A percentile compares a stretch with the other conserved stretches of the same genome.
phyloP scores from a whole-genome alignment of 2,888 invertebrate species.

The Rutpela maculata region DNA sequence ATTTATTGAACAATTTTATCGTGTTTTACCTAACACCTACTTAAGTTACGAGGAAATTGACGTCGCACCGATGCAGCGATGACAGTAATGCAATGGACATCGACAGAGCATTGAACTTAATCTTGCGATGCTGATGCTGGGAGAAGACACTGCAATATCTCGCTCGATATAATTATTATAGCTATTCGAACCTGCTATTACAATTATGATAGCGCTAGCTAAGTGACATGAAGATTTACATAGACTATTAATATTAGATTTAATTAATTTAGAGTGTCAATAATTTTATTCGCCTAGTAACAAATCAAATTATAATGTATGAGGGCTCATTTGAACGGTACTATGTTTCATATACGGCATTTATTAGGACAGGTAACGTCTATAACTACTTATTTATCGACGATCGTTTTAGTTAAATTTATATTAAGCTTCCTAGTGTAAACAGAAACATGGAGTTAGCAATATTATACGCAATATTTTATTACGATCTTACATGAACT shows the following conservation, averaged over 20 bases:
- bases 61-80: background rate
- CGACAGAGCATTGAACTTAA: conserved; percentile 17
- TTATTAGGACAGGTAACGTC: background rate
- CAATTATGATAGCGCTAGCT: background rate
- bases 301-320: background rate
- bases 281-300: background rate
- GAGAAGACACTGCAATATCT: conserved; percentile 10
- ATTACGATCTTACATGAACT: no score
- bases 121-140: background rate
- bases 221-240: conserved; percentile 1
- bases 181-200: background rate
- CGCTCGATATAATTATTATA: conserved; percentile 16
- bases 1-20: background rate
- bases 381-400: background rate
- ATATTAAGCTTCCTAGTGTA: background rate
- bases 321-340: background rate
- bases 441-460: background rate
- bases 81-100: conserved; percentile 20
- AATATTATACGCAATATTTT: no score
- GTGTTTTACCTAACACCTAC: background rate
- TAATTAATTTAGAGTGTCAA: conserved; percentile 20
- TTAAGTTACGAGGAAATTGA: background rate
- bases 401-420: background rate
- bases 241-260: background rate
- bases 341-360: background rate